A percentile compares a stretch with the other conserved stretches of the same genome.
Evolutionary conservation across 2,888 invertebrate species (phyloP).

Genomic region (Rhyacophila evoluta): DNA sequence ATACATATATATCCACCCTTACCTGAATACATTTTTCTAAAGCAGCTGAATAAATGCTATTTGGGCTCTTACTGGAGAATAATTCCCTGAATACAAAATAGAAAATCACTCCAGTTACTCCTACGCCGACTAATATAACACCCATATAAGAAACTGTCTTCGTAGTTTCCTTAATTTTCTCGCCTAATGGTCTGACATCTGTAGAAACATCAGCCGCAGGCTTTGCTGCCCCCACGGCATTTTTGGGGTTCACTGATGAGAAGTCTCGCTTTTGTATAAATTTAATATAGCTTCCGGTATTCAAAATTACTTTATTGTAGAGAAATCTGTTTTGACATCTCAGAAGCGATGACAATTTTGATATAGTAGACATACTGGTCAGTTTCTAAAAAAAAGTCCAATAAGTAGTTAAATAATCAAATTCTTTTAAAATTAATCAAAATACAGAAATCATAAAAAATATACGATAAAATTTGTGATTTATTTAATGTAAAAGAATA

Average conservation of each 20-base stretch:
- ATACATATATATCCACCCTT: too few relatives aligned
- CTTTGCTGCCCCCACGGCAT: conserved; percentile 62
- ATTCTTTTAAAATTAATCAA: too few relatives aligned
- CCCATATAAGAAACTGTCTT: conserved; percentile 89
- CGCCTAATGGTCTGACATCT: conserved; percentile 76
- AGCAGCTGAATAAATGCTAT: conserved; percentile 85
- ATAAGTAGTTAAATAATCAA: too few relatives aligned
- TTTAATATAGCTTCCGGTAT: conserved; percentile 25
- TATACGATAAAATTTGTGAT: too few relatives aligned
- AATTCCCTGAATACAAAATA: conserved; percentile 88
- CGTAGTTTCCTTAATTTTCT: conserved; percentile 89
- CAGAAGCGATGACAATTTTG: conserved; percentile 62
- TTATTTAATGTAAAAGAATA: too few relatives aligned
- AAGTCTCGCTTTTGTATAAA: conserved; percentile 28
- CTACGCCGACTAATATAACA: conserved; percentile 83
- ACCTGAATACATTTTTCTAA: conserved; percentile 79
- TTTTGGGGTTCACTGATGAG: conserved; percentile 55
- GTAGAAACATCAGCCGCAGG: conserved; percentile 65
- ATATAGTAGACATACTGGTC: conserved; percentile 65
- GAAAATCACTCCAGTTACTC: conserved; percentile 85
- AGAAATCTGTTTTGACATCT: conserved; percentile 57
- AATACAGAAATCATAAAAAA: too few relatives aligned
- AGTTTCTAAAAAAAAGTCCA: conserved; percentile 23
- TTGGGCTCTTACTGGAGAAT: conserved; percentile 89
- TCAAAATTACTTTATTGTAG: conserved; percentile 32